Evolutionary conservation across 2,113 vertebrate genomes (phyloP), one percentile per base, ranked within the genome.

Genomic region (Coregonus clupeaformis): DNA sequence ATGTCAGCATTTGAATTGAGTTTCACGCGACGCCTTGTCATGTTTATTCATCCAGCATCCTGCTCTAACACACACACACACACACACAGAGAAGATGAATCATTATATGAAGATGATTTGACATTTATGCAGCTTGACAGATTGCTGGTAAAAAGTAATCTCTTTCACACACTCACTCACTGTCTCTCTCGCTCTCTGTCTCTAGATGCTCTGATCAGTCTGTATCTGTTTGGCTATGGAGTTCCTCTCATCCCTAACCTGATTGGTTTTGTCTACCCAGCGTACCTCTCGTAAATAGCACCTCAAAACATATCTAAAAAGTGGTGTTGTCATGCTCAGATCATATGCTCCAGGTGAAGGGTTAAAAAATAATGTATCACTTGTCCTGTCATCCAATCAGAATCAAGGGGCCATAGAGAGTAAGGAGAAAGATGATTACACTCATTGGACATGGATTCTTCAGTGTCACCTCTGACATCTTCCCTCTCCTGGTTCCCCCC

Each of bases 401-500:
- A 68, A 95, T 99, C 84, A 98, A 97, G n/a, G n/a, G 85, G 97
- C 97, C 78, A 97, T 98, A 6, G 97, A 99, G 89, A 99, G 96
- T 84, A 80, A 36, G 1, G 64, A 1, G 79, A 98, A 96, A 82
- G 95, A 97, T 0, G 97, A 99, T 20, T 97, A 99, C 89, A 99
- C 97, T 0, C 90, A 84, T 77, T 99, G 97, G 97, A 98, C 89
- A 98, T 0, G 94, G 97, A 0, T 49, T 95, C 65, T 98, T 99
- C 92, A 95, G 94, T 32, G 12, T 99, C 0, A 92, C 89, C 89
- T 98, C 97, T 0, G 97, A 98, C 86, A 92, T 94, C 71, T 98
- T 98, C n/a, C 89, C 96, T 99, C 82, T 96, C 87, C 88, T 99
- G 97, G 97, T 98, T 95, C n/a, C 85, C 97, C 97, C 1, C 97